Conservation (phyloP, 23 tunicate species). For the Trididemnum nubilum region DNA sequence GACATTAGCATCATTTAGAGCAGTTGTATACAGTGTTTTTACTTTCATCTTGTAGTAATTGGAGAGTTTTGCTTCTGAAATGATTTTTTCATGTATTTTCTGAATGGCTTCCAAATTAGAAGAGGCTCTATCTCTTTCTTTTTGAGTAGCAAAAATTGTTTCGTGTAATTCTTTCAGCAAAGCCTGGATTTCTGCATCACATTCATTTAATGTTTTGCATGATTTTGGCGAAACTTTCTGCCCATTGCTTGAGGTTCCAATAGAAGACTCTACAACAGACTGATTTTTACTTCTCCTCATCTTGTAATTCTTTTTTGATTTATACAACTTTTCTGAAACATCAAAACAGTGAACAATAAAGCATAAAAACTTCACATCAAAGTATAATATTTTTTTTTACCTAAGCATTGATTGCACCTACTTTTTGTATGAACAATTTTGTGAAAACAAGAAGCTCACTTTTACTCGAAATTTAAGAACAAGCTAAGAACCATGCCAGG, state of each 20-base stretch:
- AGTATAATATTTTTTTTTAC: too few species aligned
- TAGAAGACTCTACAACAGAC: background rate
- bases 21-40: constrained; percentile 57
- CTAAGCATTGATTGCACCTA: too few species aligned
- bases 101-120: constrained; percentile 62
- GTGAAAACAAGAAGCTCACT: too few species aligned
- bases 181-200: constrained; percentile 55
- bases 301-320: too few species aligned
- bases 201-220: constrained; percentile 12
- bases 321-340: too few species aligned
- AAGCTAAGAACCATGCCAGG: too few species aligned
- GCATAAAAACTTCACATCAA: too few species aligned
- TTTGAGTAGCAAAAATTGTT: constrained; percentile 43
- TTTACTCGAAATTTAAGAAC: too few species aligned
- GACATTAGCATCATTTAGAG: constrained; percentile 63
- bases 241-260: background rate
- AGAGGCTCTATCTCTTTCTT: constrained; percentile 43
- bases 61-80: constrained; percentile 58
- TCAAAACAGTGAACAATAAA: too few species aligned
- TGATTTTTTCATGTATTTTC: constrained; percentile 83
- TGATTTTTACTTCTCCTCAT: constrained; percentile 15
- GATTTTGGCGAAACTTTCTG: background rate
- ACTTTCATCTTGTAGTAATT: constrained; percentile 65
- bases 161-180: constrained; percentile 50
- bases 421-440: too few species aligned